Evolutionary conservation across 2,113 vertebrate species (phyloP).

Genomic region (Ellobius talpinus): DNA sequence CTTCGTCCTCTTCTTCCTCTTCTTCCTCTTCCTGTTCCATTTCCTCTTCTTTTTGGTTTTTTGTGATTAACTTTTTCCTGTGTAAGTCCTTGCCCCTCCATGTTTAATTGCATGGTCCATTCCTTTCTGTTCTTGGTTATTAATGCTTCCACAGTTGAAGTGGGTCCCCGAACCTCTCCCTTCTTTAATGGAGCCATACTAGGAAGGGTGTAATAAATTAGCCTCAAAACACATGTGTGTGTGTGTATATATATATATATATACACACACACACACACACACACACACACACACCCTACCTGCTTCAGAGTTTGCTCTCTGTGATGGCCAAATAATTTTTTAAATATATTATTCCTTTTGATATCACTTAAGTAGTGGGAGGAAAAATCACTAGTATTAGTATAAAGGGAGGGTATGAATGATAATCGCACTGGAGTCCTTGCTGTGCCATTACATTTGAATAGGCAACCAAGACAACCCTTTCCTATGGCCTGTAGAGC

Average conservation of each 20-base stretch:
- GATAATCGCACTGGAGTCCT: background rate
- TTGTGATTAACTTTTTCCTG: no score
- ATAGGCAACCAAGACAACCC: background rate
- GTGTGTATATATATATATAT: background rate
- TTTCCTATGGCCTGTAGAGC: background rate
- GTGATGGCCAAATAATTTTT: background rate
- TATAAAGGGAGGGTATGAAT: background rate
- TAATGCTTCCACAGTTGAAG: background rate
- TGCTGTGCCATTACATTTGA: conserved; percentile 15
- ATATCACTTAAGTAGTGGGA: conserved; percentile 30
- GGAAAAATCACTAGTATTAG: background rate
- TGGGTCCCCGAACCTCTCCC: background rate
- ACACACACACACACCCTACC: no score
- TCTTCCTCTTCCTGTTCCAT: no score
- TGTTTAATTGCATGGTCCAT: background rate
- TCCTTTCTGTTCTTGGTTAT: background rate
- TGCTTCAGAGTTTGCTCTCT: background rate
- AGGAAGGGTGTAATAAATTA: background rate
- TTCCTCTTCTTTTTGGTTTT: no score
- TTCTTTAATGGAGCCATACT: background rate
- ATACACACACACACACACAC: no score
- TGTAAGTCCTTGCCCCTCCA: background rate
- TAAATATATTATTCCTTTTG: background rate
- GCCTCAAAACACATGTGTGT: background rate
- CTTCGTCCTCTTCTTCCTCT: no score